Evolutionary conservation across 2,888 invertebrate species (phyloP).

Genomic region (Chaetoderma sp.): DNA sequence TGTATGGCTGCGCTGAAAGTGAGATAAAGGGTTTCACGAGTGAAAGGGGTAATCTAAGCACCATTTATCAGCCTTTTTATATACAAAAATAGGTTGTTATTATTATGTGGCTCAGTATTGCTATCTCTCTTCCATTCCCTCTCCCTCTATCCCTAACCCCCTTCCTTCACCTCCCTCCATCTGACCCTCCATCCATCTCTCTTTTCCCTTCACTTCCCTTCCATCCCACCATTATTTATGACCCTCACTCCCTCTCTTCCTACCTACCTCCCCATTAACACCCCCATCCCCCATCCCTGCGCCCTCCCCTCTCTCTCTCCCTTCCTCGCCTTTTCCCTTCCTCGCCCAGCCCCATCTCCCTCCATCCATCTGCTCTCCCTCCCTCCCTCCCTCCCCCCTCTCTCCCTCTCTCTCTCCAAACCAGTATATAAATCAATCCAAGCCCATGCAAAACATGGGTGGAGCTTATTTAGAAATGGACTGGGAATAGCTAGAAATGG

Average conservation of each 20-base stretch:
- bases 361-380: neutral
- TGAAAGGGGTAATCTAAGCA: no score
- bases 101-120: constrained; percentile 14
- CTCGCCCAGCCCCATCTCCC: neutral
- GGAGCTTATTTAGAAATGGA: neutral
- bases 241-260: neutral
- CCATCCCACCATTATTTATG: constrained; percentile 5
- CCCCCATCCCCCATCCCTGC: no score
- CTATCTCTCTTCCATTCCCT: neutral
- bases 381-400: constrained; percentile 4
- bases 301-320: neutral
- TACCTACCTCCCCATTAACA: neutral
- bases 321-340: no score
- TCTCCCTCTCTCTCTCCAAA: neutral
- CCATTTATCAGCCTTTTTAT: no score
- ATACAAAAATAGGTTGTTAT: no score
- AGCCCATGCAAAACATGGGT: neutral
- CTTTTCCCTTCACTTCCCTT: constrained; percentile 15
- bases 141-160: constrained; percentile 11
- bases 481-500: no score
- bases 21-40: no score
- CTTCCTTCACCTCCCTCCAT: constrained; percentile 15
- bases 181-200: constrained; percentile 22
- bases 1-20: no score
- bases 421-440: neutral